phyloP scores from a whole-genome alignment of 2,888 invertebrate genomes.

The Abrostola triplasia region DNA sequence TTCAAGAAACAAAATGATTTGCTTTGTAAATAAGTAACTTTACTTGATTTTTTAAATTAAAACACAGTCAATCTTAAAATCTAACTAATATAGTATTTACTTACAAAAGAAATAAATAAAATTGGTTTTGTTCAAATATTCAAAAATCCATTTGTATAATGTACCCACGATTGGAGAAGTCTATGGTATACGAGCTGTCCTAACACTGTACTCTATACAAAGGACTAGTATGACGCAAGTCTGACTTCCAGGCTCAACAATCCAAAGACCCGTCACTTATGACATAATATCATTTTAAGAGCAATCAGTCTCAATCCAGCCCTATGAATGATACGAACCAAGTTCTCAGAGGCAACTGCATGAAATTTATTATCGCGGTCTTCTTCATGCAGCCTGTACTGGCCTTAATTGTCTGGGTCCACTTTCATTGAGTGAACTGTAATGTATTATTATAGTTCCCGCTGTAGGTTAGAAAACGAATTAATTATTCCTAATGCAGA shows the following conservation, averaged over 20 bases:
- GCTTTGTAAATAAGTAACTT: too few relatives aligned
- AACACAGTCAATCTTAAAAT: too few relatives aligned
- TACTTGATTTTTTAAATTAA: too few relatives aligned
- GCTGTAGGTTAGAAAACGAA: conserved; percentile 2
- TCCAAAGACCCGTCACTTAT: conserved; percentile 1
- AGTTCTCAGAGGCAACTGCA: background rate
- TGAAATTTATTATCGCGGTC: background rate
- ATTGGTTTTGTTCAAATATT: too few relatives aligned
- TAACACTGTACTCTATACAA: too few relatives aligned
- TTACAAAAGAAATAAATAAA: too few relatives aligned
- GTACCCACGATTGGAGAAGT: too few relatives aligned
- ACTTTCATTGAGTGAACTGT: conserved; percentile 4
- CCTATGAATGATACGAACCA: background rate
- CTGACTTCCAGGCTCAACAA: background rate
- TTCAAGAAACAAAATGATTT: too few relatives aligned
- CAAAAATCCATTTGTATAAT: too few relatives aligned
- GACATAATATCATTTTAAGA: background rate
- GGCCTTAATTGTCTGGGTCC: conserved; percentile 5
- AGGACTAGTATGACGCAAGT: background rate
- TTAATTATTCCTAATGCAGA: conserved; percentile 6
- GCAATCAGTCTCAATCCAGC: conserved; percentile 3
- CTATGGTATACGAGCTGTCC: too few relatives aligned
- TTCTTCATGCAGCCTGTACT: background rate
- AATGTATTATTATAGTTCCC: conserved; percentile 3
- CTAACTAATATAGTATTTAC: too few relatives aligned